phyloP scores from a whole-genome alignment of 2,888 invertebrate species.

The Embidobia sp. region DNA sequence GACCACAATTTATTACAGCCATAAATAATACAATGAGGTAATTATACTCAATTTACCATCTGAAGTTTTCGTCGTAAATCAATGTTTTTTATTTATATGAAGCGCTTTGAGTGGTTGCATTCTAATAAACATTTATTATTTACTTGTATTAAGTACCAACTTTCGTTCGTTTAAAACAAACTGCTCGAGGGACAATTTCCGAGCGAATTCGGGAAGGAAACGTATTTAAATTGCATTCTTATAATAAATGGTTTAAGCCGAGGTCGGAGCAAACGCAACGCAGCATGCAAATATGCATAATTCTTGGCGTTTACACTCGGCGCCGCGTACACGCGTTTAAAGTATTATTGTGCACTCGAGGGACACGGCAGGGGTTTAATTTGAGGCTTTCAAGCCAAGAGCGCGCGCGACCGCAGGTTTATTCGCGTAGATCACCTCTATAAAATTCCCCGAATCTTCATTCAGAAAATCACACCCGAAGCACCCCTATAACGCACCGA shows the following conservation, averaged over 20 bases:
- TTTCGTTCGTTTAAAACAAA: no score
- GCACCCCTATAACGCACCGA: constrained; percentile 8
- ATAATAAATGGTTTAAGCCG: constrained; percentile 15
- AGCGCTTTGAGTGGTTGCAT: no score
- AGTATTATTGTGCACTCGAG: constrained; percentile 14
- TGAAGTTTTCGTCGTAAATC: no score
- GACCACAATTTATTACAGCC: no score
- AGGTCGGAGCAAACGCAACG: constrained; percentile 20
- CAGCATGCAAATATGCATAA: constrained; percentile 44
- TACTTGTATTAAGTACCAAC: no score
- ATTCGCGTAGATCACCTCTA: constrained; percentile 12
- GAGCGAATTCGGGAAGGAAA: no score
- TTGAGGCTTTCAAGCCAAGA: constrained; percentile 36
- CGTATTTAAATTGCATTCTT: not conserved
- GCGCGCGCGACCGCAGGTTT: constrained; percentile 26
- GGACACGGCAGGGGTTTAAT: constrained; percentile 44
- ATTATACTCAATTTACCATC: no score
- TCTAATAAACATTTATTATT: no score
- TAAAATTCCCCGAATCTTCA: constrained; percentile 35
- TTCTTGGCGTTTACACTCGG: constrained; percentile 34
- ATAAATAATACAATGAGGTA: no score
- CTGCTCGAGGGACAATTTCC: no score
- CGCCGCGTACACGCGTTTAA: constrained; percentile 10
- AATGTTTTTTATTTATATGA: no score
- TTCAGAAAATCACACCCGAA: constrained; percentile 15